phyloP scores from a whole-genome alignment of 2,797 vertebrate genomes.

The Cuculus canorus region DNA sequence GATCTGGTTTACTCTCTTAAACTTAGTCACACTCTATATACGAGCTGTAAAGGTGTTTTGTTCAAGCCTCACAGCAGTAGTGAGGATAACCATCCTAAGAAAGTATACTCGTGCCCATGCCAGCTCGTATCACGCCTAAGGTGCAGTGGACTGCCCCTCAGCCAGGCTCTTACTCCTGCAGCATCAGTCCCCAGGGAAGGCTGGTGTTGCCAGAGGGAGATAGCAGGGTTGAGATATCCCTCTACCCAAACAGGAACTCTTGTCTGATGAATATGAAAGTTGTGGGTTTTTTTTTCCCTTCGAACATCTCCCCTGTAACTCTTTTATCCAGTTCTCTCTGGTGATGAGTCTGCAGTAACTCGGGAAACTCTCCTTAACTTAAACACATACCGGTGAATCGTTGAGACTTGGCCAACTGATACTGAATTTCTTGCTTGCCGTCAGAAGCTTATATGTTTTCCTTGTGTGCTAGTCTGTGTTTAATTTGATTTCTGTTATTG shows the following conservation, averaged over 20 bases:
- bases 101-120: fast-evolving
- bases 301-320: fast-evolving
- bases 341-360: background rate
- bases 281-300: background rate
- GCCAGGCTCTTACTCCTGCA: background rate
- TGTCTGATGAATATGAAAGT: background rate
- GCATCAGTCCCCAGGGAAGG: background rate
- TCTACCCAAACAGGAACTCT: background rate
- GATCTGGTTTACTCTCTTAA: background rate
- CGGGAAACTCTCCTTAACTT: background rate
- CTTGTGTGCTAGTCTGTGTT: background rate
- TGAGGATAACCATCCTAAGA: background rate
- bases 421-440: background rate
- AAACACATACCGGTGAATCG: background rate
- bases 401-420: background rate
- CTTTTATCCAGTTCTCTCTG: background rate
- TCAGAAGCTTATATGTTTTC: background rate
- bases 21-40: background rate
- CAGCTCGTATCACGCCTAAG: background rate
- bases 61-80: background rate
- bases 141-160: too few species aligned
- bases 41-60: background rate
- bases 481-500: constrained; percentile 6
- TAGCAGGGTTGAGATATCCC: background rate
- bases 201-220: background rate